Conservation (phyloP, 2,888 invertebrate genomes). For the Acleris sparsana region DNA sequence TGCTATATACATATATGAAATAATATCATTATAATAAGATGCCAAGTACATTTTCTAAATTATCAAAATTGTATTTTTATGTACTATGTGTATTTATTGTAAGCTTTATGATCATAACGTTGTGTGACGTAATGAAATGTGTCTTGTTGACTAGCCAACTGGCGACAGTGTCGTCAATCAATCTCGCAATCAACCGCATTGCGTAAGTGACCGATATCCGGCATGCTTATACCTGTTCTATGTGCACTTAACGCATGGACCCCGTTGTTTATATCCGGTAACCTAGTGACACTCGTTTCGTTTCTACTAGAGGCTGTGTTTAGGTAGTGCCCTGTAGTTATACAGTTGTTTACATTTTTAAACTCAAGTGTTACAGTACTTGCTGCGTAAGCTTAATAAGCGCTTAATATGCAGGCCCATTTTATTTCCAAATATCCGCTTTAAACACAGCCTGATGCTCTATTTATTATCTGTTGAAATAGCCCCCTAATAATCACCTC, state of each 20-base stretch:
- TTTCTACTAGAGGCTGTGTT: constrained; percentile 47
- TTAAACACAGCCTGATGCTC: constrained; percentile 45
- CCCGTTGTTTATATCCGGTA: constrained; percentile 54
- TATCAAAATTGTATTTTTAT: constrained; percentile 5
- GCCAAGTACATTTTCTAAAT: too few species aligned
- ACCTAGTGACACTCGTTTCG: constrained; percentile 42
- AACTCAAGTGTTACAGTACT: not conserved
- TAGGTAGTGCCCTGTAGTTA: constrained; percentile 33
- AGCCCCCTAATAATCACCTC: constrained; percentile 20
- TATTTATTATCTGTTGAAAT: constrained; percentile 34
- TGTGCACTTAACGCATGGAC: constrained; percentile 73
- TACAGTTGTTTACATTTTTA: constrained; percentile 9
- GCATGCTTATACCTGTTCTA: constrained; percentile 67
- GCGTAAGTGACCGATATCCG: constrained; percentile 89
- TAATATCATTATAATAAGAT: too few species aligned
- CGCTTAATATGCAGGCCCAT: constrained; percentile 22
- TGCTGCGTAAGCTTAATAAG: constrained; percentile 15
- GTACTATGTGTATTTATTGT: constrained; percentile 30
- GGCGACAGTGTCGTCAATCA: constrained; percentile 96
- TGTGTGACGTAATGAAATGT: constrained; percentile 78
- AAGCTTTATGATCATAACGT: constrained; percentile 71
- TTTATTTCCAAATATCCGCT: constrained; percentile 22
- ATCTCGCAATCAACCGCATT: constrained; percentile 95
- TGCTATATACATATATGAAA: too few species aligned
- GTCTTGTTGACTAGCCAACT: constrained; percentile 91